Evolutionary conservation across 2,797 vertebrate species (phyloP).

Genomic region (Spinibarbus caldwelli): DNA sequence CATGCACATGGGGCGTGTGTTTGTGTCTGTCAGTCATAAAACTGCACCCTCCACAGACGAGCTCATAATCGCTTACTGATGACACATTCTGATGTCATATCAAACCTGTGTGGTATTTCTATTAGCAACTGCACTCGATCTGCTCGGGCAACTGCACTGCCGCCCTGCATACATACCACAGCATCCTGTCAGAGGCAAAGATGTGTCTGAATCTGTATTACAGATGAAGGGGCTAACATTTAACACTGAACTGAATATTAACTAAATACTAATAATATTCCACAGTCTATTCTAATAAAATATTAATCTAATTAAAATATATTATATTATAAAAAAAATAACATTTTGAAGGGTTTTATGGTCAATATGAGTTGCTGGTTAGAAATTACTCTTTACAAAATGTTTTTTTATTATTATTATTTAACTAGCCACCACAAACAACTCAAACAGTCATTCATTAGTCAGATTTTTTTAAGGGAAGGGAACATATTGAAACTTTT

Average conservation of each 20-base stretch:
- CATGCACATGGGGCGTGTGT: conserved; percentile 34
- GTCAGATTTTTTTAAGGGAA: background rate
- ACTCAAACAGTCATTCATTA: background rate
- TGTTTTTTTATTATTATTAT: too few relatives aligned
- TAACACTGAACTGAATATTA: too few relatives aligned
- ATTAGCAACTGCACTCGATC: conserved; percentile 1
- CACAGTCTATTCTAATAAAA: background rate
- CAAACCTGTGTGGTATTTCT: conserved; percentile 28
- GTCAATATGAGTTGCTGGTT: background rate
- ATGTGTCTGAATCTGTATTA: conserved; percentile 1
- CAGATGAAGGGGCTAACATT: background rate
- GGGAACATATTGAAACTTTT: background rate
- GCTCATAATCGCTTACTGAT: conserved; percentile 1
- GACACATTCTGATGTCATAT: conserved; percentile 26
- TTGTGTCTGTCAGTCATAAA: conserved; percentile 13
- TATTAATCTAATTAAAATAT: background rate
- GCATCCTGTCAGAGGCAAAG: conserved; percentile 7
- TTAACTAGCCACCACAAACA: background rate
- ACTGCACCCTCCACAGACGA: conserved; percentile 19
- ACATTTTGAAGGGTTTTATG: background rate
- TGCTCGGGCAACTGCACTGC: background rate
- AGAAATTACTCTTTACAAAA: background rate
- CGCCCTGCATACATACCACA: background rate
- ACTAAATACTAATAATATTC: background rate
- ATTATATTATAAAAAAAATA: background rate